Evolutionary conservation across 2,113 vertebrate species (phyloP), one percentile per base, ranked within the genome.

Genomic region (Oreocharis arfaki): DNA sequence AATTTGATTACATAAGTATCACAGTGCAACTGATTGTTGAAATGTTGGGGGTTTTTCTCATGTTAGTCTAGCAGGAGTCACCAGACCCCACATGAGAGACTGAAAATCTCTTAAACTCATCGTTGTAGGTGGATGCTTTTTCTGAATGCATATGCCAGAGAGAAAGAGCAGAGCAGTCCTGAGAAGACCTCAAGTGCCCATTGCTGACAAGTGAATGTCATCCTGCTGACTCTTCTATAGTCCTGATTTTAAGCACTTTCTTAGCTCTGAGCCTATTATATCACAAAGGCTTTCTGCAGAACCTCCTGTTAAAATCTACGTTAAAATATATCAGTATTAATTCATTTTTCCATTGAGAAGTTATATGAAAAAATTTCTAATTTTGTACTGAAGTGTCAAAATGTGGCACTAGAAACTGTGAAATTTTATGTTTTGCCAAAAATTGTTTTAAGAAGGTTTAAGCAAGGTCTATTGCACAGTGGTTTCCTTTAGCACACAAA

Each of bases 61-160:
- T 32, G 9, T 63, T 70, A 52, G 14, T 63, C 27, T 59, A 67
- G 27, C 6, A 77, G 60, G 9, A 81, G 21, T 65, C 21, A 61
- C 33, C n/a, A 49, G 1, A 6, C 1, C 17, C 3, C 27, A 59
- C 16, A 44, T 0, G 0, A 57, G 13, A 56, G 24, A 85, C 27
- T 59, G 56, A 64, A 61, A 74, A 77, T 28, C 16, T 80, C 30
- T 60, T n/a, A 39, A 52, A 79, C 3, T 37, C 4, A 6, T 28
- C 81, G 2, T 16, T 69, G 15, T 28, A n/a, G 33, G 27, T 33
- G 13, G 22, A 32, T 78, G 13, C 5, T 50, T 87, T 82, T 47
- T n/a, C 13, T 73, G 37, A 59, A 52, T 49, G 13, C 10, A 27
- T 39, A 32, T 30, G 52, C 18, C 16, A 56, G n/a, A 81, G 24